These are phyloP conservation scores for Lasiommata megera DNA, from an alignment of 2,888 invertebrate genomes.

Conservation along the genomic window DNA sequence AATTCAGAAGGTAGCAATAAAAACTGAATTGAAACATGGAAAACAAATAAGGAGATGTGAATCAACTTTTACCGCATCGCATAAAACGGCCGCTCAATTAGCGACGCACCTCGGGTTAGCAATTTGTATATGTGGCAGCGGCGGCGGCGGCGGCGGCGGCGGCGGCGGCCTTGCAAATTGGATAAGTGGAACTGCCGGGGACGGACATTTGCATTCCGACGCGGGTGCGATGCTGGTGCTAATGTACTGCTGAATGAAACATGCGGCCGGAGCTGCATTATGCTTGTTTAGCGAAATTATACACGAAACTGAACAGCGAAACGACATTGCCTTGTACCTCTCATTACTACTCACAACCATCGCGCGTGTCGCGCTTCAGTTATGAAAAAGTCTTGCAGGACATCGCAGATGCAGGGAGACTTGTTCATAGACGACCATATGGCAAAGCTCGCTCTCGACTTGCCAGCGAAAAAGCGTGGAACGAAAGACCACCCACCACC, in stretches of 20 bases:
- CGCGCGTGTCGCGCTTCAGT: too few species aligned
- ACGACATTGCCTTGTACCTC: too few species aligned
- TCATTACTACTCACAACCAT: too few species aligned
- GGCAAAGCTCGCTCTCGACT: too few species aligned
- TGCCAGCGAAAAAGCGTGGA: too few species aligned
- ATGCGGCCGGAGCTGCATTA: not conserved
- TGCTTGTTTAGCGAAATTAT: not conserved
- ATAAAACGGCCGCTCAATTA: slow-evolving; percentile 26
- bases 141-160: slow-evolving; percentile 29
- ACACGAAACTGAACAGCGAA: not conserved
- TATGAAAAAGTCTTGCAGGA: too few species aligned
- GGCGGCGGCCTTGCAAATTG: slow-evolving; percentile 31
- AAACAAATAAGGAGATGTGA: not conserved
- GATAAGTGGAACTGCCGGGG: slow-evolving; percentile 31
- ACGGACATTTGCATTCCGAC: slow-evolving; percentile 30
- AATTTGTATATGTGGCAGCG: slow-evolving; percentile 35
- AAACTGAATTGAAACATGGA: not conserved
- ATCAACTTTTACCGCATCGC: not conserved
- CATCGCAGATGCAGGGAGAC: too few species aligned
- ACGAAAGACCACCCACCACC: too few species aligned
- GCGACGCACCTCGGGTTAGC: slow-evolving; percentile 22
- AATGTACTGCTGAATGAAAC: slow-evolving; percentile 11
- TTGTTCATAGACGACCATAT: too few species aligned
- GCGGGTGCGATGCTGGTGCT: slow-evolving; percentile 15
- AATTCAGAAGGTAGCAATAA: too few species aligned